Base-by-base conservation (phyloP, 2,888 invertebrate species). In the Agelastica alni region DNA sequence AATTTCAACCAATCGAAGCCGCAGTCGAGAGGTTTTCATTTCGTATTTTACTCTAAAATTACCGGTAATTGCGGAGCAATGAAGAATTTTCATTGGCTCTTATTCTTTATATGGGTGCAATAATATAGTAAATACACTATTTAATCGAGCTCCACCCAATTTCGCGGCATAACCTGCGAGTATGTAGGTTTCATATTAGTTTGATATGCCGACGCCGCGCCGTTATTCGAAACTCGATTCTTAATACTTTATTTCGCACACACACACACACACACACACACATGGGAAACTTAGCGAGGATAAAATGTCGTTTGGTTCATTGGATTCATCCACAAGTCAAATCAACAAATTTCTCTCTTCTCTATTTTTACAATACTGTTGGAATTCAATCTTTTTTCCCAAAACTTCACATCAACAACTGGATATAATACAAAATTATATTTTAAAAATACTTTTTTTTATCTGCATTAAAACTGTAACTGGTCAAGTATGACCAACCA, bases 61-160 rank as follows among this genome's bases (percentile, higher is more conserved):
- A 49, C 32, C n/a, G 31, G 49, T 49, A 49, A 49, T 49, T 49
- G 49, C 39, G 41, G 49, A 42, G 31, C 49, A 12, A 32, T 22
- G 10, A 10, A 18, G 49, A 41, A 31, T 41, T 49, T 42, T 32
- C 31, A 42, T 49, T 49, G 49, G 49, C 17, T 17, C 26, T 10
- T 12, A 31, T 31, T 41, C 7, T 49, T 41, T 41, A 49, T 49
- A 49, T 49, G 41, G 49, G 49, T 49, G 49, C 49, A 49, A 41
- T 49, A 49, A 49, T 49, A 49, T 20, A 32, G 49, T 49, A 49
- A 49, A 49, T 49, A 49, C 49, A 49, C 49, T 41, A 42, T 22
- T 49, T 49, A 41, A 36, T 49, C 22, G 41, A 22, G 49, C 49
- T 41, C 49, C 49, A 42, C 32, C 42, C 49, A 31, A 49, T 18